Evolutionary conservation across 2,113 vertebrate species (phyloP).

Genomic region (Eretmochelys imbricata): DNA sequence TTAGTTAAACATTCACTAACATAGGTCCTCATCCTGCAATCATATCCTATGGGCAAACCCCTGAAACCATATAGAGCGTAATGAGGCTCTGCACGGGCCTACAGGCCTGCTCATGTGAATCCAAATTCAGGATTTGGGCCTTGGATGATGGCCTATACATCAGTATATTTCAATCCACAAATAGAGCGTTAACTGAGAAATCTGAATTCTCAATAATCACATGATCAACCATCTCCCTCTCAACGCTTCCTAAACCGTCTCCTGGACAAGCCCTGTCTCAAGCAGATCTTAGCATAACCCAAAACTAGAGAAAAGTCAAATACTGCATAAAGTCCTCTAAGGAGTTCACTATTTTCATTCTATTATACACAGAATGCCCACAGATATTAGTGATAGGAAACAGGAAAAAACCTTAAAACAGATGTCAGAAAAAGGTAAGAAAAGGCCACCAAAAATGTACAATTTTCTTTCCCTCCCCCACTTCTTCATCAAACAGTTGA

Average conservation of each 20-base stretch:
- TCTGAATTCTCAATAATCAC: not conserved
- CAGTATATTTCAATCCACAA: not conserved
- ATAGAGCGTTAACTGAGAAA: not conserved
- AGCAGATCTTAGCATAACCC: not conserved
- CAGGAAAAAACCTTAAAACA: not conserved
- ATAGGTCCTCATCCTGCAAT: not conserved
- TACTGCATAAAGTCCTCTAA: not conserved
- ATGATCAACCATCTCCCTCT: not conserved
- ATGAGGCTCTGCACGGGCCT: not conserved
- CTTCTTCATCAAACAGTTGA: not conserved
- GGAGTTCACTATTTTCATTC: not conserved
- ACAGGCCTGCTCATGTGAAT: not conserved
- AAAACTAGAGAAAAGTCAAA: not conserved
- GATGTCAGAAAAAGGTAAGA: not conserved
- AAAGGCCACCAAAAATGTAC: rapidly evolving
- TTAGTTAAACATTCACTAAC: not conserved
- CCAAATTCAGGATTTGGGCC: not conserved
- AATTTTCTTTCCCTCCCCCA: not conserved
- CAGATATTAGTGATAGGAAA: not conserved
- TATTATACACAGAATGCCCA: not conserved
- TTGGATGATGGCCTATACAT: too few relatives aligned
- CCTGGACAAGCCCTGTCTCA: not conserved
- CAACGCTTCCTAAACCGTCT: not conserved
- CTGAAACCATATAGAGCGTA: not conserved
- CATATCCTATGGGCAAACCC: not conserved